Percentiles rank a stretch among this genome's conserved stretches.
Evolutionary conservation across 2,888 invertebrate genomes (phyloP).

Genomic region (Sminthurides aquaticus): DNA sequence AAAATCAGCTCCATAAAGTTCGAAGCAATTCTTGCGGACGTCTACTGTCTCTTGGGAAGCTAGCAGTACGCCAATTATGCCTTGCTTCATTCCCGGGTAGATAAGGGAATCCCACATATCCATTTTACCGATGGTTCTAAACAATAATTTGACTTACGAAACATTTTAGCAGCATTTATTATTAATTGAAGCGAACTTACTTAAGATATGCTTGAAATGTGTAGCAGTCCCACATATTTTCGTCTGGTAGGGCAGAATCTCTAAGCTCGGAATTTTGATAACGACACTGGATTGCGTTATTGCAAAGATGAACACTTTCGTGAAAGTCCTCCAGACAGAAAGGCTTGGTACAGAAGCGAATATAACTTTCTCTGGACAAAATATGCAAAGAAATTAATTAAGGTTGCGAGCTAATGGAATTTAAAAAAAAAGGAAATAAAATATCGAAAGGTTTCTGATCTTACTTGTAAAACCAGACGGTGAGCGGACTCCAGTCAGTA

Average conservation of each 20-base stretch:
- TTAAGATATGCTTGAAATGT: conserved; percentile 62
- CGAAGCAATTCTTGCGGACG: conserved; percentile 67
- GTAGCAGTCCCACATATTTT: conserved; percentile 78
- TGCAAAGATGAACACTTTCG: conserved; percentile 85
- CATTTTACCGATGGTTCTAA: conserved; percentile 25
- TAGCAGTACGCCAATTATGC: conserved; percentile 70
- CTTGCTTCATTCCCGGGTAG: conserved; percentile 76
- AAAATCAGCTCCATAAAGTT: conserved; percentile 87
- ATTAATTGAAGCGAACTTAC: conserved; percentile 49
- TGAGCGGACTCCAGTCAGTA: conserved; percentile 80
- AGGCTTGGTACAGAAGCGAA: conserved; percentile 84
- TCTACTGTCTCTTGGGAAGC: conserved; percentile 58
- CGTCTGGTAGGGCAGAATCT: conserved; percentile 59
- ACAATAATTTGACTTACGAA: too few species aligned
- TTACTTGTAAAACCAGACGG: conserved; percentile 87
- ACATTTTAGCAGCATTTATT: background rate
- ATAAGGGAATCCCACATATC: conserved; percentile 48
- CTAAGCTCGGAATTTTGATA: conserved; percentile 50
- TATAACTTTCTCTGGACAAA: conserved; percentile 67
- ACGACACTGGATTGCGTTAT: conserved; percentile 85
- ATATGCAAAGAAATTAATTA: conserved; percentile 7
- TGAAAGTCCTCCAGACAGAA: conserved; percentile 80
- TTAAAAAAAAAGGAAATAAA: too few species aligned
- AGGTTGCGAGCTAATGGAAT: too few species aligned
- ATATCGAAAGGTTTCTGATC: conserved; percentile 25